Evolutionary conservation across 2,797 vertebrate species (phyloP).

Genomic region (Sus cebifrons): DNA sequence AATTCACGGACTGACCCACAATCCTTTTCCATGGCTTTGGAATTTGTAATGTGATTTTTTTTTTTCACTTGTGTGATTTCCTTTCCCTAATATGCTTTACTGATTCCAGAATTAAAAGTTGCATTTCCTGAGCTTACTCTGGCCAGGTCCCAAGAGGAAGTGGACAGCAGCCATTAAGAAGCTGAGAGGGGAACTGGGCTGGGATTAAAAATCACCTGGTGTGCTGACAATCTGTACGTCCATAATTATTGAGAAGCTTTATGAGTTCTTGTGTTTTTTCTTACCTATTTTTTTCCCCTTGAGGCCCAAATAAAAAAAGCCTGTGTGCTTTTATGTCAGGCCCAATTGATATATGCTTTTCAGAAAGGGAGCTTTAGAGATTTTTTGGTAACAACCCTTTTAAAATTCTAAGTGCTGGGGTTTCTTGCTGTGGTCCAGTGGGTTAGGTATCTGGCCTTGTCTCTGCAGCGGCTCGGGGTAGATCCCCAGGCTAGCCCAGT

Average conservation of each 20-base stretch:
- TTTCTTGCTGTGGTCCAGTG: too few relatives aligned
- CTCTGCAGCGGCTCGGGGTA: too few relatives aligned
- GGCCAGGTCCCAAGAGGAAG: conserved; percentile 82
- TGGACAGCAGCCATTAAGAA: conserved; percentile 74
- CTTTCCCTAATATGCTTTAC: conserved; percentile 79
- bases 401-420: too few relatives aligned
- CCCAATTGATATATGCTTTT: neutral
- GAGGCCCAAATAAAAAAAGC: neutral
- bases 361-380: neutral
- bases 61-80: conserved; percentile 71
- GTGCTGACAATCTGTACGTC: conserved; percentile 67
- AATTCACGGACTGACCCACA: neutral
- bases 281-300: neutral
- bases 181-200: conserved; percentile 41
- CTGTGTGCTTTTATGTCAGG: neutral
- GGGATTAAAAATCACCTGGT: conserved; percentile 80
- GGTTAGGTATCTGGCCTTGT: too few relatives aligned
- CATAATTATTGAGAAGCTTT: neutral
- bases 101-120: conserved; percentile 81
- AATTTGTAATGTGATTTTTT: conserved; percentile 60
- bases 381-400: neutral
- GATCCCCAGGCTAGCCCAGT: too few relatives aligned
- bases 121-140: conserved; percentile 78
- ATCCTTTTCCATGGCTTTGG: conserved; percentile 37
- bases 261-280: neutral